Evolutionary conservation across 2,888 invertebrate species (phyloP).

Genomic region (Tinea pellionella): DNA sequence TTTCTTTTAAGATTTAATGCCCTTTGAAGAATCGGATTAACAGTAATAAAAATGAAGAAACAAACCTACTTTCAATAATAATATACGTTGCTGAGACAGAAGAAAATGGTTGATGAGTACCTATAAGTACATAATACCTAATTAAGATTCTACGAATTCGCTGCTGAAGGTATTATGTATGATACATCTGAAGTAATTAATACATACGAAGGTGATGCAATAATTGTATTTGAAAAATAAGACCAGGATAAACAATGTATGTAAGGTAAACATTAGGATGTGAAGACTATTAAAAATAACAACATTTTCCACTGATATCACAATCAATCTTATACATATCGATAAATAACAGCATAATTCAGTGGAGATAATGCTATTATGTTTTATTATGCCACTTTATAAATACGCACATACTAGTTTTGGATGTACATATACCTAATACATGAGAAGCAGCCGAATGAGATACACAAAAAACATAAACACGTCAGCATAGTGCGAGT

Average conservation of each 20-base stretch:
- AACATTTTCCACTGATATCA: neutral
- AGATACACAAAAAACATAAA: constrained; percentile 51
- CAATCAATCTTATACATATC: neutral
- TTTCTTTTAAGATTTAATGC: neutral
- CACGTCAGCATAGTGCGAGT: constrained; percentile 52
- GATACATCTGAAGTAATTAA: neutral
- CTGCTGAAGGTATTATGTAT: too few relatives aligned
- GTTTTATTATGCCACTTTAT: neutral
- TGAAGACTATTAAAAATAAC: neutral
- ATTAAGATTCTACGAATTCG: too few relatives aligned
- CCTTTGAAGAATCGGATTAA: too few relatives aligned
- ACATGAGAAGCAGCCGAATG: neutral
- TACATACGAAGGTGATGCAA: neutral
- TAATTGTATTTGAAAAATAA: neutral
- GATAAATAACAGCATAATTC: neutral
- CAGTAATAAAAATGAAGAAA: too few relatives aligned
- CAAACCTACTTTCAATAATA: too few relatives aligned
- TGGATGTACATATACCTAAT: neutral
- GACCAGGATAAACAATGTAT: neutral
- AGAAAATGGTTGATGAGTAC: too few relatives aligned
- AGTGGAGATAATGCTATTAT: neutral
- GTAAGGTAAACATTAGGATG: neutral
- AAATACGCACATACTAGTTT: neutral
- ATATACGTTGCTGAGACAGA: too few relatives aligned
- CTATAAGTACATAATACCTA: too few relatives aligned